These are phyloP conservation scores for Caenorhabditis sp. DNA, from an alignment of 2,888 invertebrate genomes.

Conservation along the genomic window DNA sequence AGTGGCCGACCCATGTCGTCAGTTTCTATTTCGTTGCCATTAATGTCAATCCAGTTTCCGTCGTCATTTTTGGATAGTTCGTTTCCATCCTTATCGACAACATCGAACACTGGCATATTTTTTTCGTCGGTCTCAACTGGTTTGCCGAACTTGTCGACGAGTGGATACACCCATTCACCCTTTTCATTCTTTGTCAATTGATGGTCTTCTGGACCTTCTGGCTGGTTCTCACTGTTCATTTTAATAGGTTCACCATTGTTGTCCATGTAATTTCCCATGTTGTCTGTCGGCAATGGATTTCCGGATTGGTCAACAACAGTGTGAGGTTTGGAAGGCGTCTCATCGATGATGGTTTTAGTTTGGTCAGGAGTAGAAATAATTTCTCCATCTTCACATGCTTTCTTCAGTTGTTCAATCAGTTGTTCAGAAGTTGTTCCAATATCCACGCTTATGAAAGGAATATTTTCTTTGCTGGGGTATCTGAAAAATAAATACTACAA, in stretches of 20 bases:
- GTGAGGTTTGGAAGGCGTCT: neutral
- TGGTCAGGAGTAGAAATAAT: conserved; percentile 14
- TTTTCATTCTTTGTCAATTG: conserved; percentile 27
- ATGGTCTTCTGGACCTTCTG: conserved; percentile 24
- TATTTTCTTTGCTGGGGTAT: conserved; percentile 6
- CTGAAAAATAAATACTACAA: too few species aligned
- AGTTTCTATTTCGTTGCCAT: conserved; percentile 45
- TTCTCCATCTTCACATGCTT: conserved; percentile 12
- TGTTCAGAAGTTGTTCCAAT: conserved; percentile 8
- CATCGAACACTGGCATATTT: conserved; percentile 40
- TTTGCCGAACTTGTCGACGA: conserved; percentile 53
- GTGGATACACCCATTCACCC: conserved; percentile 38
- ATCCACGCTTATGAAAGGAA: conserved; percentile 16
- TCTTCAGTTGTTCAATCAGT: conserved; percentile 9
- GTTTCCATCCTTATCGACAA: conserved; percentile 44
- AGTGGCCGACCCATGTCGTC: conserved; percentile 46
- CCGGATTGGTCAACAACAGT: conserved; percentile 20
- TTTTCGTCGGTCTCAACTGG: conserved; percentile 36
- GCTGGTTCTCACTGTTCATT: conserved; percentile 20
- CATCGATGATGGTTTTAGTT: conserved; percentile 23
- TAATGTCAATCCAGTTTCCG: conserved; percentile 38
- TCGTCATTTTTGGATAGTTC: conserved; percentile 35
- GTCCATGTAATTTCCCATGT: conserved; percentile 33
- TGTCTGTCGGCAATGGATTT: conserved; percentile 43
- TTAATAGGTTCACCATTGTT: conserved; percentile 28